phyloP scores from a whole-genome alignment of 2,888 invertebrate genomes.

The Yponomeuta plumbellus region DNA sequence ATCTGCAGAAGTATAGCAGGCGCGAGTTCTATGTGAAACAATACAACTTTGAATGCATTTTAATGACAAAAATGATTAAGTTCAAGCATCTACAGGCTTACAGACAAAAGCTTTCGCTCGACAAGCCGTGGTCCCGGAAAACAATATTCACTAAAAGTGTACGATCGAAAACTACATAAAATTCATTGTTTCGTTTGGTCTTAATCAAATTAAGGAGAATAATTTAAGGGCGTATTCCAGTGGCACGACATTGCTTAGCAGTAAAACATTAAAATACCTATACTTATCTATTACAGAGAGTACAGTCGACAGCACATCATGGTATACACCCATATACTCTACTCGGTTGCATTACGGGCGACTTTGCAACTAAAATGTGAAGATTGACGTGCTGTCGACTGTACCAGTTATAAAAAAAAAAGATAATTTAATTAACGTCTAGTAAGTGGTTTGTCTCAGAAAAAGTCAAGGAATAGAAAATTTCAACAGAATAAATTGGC shows the following conservation, averaged over 20 bases:
- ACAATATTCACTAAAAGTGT: constrained; percentile 29
- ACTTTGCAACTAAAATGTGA: no score
- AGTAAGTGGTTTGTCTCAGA: no score
- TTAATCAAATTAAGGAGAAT: constrained; percentile 16
- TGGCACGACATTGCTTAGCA: not conserved
- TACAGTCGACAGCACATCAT: no score
- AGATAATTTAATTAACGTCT: no score
- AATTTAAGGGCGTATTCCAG: not conserved
- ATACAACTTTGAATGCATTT: constrained; percentile 18
- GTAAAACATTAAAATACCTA: not conserved
- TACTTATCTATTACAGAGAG: not conserved
- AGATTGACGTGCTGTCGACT: no score
- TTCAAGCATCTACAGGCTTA: constrained; percentile 4
- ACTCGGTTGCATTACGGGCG: no score
- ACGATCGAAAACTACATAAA: constrained; percentile 31
- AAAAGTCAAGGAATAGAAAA: no score
- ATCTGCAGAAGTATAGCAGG: constrained; percentile 41
- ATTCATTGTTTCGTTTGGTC: constrained; percentile 43
- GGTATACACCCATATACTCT: no score
- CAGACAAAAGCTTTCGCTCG: constrained; percentile 28
- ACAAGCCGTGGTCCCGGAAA: constrained; percentile 53
- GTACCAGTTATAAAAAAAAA: no score
- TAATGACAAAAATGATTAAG: constrained; percentile 16
- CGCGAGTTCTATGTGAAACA: constrained; percentile 30
- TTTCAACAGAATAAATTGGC: no score